Evolutionary conservation across 2,113 vertebrate genomes (phyloP), one percentile per base, ranked within the genome.

Genomic region (Riparia riparia): DNA sequence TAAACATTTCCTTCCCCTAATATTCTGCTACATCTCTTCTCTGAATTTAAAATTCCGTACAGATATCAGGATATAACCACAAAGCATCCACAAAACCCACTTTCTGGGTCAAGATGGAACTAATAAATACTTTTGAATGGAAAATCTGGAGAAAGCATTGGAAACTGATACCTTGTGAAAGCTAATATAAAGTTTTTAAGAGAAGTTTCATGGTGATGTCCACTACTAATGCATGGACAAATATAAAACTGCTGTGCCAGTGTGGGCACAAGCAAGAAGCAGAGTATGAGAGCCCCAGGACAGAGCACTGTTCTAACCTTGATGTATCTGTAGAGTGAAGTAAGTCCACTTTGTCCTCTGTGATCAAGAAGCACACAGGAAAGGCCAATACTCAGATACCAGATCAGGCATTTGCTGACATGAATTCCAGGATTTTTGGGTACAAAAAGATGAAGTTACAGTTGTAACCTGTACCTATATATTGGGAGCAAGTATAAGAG

Each of bases 281-380:
- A 12, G 25, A 60, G 22, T 25, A 2, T 3, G 8, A 41, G 5
- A 45, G 8, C 4, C 8, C 10, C 24, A n/a, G 17, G 28, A 29
- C 15, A 56, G 10, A 41, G 10, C 10, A 20, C 7, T n/a, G 8
- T 12, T 54, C 4, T 16, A 69, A n/a, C 10, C 15, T 64, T 49
- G 5, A 39, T 54, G 20, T 9, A 11, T 47, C 50, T 0, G 0
- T 25, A 22, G 41, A 56, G 4, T 0, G 0, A 71, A 26, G 8
- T 22, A n/a, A 72, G 9, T 45, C 29, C 0, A 1, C n/a, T 88
- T 88, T 47, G 9, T 50, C 24, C 45, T 66, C 10, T 2, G 4
- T 34, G 20, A 80, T 34, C 21, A 34, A 15, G 11, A 60, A 39
- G 15, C 12, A 57, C 28, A 25, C 12, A 47, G 32, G 16, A 65